Base-by-base conservation (phyloP, 2,888 invertebrate genomes). In the Clunio marinus region DNA sequence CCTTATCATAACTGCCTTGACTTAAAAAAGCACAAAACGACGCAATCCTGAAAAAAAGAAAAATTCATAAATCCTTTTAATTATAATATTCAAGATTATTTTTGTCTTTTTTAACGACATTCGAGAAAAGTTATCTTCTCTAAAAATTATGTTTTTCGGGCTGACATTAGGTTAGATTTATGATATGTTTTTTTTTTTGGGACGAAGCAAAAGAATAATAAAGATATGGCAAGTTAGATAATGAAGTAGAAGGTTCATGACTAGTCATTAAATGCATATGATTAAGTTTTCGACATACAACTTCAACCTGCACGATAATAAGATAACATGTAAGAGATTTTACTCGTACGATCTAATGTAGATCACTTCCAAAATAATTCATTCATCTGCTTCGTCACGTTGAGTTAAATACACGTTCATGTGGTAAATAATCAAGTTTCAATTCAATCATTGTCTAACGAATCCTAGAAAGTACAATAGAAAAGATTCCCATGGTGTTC, bases 31-130 rank as follows among this genome's bases (percentile, higher is more conserved):
- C 3, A 37, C 59, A 32, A 10, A 13, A 28, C 17, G 22, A 57
- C 57, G 22, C 24, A 60, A 7, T n/a, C 27, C 15, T 7, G 28
- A n/a, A 20, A 32, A 22, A 32, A 10, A 60, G 22, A 63, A n/a
- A n/a, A n/a, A n/a, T n/a, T 3, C 25, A 66, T 66, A 66, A 66
- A 66, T 66, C 35, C 55, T 66, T 66, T 66, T 66, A 66, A 66
- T 66, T 66, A 66, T 66, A 66, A 66, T 66, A 55, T 66, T 35
- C n/a, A 66, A 66, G 55, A 66, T 66, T 66, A 55, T 66, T 66
- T 66, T 35, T 32, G 51, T 66, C 66, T 55, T 45, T 66, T 63
- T 66, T 66, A 55, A 66, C 55, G 35, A 15, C 55, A 35, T 24
- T 66, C 51, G 51, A 22, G 25, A n/a, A n/a, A n/a, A n/a, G 28